These are phyloP conservation scores for Thalassophryne amazonica DNA, from an alignment of 2,797 vertebrate genomes.

Conservation along the genomic window DNA sequence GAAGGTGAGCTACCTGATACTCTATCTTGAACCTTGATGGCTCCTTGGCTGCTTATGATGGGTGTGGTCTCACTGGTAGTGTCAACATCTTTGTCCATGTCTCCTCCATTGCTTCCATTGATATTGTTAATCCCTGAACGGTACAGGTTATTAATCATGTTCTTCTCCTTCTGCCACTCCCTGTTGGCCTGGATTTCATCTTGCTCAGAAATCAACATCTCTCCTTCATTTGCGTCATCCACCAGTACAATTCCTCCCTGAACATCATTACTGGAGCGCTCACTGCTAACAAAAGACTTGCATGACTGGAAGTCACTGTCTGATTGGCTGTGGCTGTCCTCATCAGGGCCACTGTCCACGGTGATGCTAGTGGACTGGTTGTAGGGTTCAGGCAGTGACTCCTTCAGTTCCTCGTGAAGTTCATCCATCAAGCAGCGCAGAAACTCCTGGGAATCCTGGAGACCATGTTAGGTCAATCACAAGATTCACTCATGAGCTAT, in stretches of 20 bases:
- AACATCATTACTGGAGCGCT: slow-evolving; percentile 84
- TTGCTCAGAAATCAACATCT: slow-evolving; percentile 86
- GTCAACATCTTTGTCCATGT: slow-evolving; percentile 90
- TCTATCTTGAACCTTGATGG: slow-evolving; percentile 89
- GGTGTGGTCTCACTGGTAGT: slow-evolving; percentile 75
- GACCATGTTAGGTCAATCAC: background rate
- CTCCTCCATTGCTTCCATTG: slow-evolving; percentile 73
- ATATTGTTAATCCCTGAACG: slow-evolving; percentile 59
- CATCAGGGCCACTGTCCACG: slow-evolving; percentile 76
- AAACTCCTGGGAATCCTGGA: slow-evolving; percentile 97
- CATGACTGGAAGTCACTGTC: slow-evolving; percentile 92
- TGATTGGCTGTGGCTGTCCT: slow-evolving; percentile 87
- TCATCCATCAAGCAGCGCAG: slow-evolving; percentile 98
- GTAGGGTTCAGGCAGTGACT: slow-evolving; percentile 81
- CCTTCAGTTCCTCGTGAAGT: slow-evolving; percentile 96
- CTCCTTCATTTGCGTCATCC: slow-evolving; percentile 85
- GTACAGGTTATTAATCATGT: slow-evolving; percentile 85
- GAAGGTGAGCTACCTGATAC: slow-evolving; percentile 87
- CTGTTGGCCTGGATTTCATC: slow-evolving; percentile 87
- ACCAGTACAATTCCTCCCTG: slow-evolving; percentile 43
- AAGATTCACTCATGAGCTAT: background rate
- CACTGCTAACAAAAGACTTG: slow-evolving; percentile 89
- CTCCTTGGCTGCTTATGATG: slow-evolving; percentile 88
- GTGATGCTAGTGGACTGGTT: slow-evolving; percentile 72
- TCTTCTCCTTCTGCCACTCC: slow-evolving; percentile 93